phyloP scores from a whole-genome alignment of 2,888 invertebrate genomes.

The Callyntrura guangdongensis region DNA sequence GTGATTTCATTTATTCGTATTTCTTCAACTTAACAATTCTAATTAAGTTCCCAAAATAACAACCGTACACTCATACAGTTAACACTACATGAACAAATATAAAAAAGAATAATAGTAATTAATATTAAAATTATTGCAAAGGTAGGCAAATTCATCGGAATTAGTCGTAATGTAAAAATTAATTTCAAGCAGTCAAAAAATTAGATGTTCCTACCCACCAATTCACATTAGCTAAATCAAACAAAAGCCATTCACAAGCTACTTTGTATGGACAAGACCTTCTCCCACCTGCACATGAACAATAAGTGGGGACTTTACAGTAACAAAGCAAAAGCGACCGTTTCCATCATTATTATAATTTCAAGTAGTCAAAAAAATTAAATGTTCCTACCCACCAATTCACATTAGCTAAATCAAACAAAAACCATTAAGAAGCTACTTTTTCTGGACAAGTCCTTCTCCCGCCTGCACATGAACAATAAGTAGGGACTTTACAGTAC shows the following conservation, averaged over 20 bases:
- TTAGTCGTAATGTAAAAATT: too few relatives aligned
- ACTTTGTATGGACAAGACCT: conserved; percentile 2
- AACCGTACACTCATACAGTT: too few relatives aligned
- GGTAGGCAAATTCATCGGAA: too few relatives aligned
- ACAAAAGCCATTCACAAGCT: conserved; percentile 8
- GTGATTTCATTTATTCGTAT: too few relatives aligned
- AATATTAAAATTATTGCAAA: too few relatives aligned
- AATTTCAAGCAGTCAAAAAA: background rate
- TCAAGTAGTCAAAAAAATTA: background rate
- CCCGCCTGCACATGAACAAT: conserved; percentile 36
- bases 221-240: background rate
- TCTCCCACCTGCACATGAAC: conserved; percentile 16
- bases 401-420: conserved; percentile 11
- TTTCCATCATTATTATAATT: conserved; percentile 33
- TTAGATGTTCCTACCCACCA: background rate
- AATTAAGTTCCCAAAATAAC: too few relatives aligned
- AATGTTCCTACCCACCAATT: background rate
- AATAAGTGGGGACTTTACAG: conserved; percentile 39
- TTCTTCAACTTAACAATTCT: too few relatives aligned
- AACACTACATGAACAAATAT: too few relatives aligned
- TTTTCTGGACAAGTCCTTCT: conserved; percentile 7
- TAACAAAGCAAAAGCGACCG: conserved; percentile 43
- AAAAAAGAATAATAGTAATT: too few relatives aligned
- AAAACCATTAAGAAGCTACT: conserved; percentile 3
- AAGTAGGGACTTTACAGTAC: conserved; percentile 34